phyloP scores from a whole-genome alignment of 2,888 invertebrate species.

The Oligia fasciuncula region DNA sequence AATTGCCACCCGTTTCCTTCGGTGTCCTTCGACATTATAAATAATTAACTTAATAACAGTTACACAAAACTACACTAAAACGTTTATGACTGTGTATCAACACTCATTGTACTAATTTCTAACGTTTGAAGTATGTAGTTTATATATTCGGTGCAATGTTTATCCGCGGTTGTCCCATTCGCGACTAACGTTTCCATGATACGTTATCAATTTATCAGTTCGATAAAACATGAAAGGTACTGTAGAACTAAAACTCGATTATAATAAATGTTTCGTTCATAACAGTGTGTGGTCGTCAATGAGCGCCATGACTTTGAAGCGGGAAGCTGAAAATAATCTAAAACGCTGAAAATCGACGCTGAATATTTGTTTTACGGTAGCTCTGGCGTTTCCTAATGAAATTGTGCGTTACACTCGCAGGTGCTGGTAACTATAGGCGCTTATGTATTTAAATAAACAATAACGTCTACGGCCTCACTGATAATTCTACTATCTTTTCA shows the following conservation, averaged over 20 bases:
- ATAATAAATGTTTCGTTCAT: slow-evolving; percentile 33
- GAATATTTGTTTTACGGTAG: slow-evolving; percentile 11
- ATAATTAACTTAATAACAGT: slow-evolving; percentile 44
- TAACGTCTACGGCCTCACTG: background rate
- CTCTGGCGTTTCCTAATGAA: slow-evolving; percentile 17
- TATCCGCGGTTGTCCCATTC: slow-evolving; percentile 48
- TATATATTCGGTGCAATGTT: slow-evolving; percentile 43
- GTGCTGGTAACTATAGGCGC: slow-evolving; percentile 1
- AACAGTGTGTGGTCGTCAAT: slow-evolving; percentile 29
- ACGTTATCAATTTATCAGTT: slow-evolving; percentile 72
- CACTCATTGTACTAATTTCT: slow-evolving; percentile 37
- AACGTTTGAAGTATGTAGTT: background rate
- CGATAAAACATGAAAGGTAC: slow-evolving; percentile 62
- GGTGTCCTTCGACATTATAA: slow-evolving; percentile 70
- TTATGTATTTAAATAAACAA: background rate
- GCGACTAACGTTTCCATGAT: slow-evolving; percentile 66
- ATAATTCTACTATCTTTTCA: background rate
- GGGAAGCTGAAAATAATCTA: slow-evolving; percentile 42
- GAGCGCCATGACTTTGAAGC: slow-evolving; percentile 23
- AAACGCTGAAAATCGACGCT: slow-evolving; percentile 22
- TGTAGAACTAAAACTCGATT: slow-evolving; percentile 46
- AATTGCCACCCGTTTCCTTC: slow-evolving; percentile 66
- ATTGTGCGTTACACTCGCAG: background rate
- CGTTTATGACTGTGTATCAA: slow-evolving; percentile 18
- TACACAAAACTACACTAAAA: slow-evolving; percentile 34